These are phyloP conservation scores for Hippocampus mohnikei DNA, from an alignment of 2,113 vertebrate genomes.

Conservation along the genomic window DNA sequence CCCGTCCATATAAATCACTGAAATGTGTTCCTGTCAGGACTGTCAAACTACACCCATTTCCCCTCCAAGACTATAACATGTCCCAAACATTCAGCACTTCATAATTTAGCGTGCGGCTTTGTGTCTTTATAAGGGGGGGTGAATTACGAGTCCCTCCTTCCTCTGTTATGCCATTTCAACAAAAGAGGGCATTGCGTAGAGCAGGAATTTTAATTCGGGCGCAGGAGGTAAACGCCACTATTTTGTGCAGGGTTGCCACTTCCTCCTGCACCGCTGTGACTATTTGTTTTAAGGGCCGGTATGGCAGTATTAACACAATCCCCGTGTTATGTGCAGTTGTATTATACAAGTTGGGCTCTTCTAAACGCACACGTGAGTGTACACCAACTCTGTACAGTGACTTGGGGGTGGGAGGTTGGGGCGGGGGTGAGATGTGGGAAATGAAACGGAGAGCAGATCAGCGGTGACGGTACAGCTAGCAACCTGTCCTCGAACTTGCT, in stretches of 20 bases:
- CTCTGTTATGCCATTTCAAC: slow-evolving; percentile 16
- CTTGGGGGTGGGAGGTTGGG: neutral
- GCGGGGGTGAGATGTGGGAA: slow-evolving; percentile 14
- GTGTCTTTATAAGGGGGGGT: slow-evolving; percentile 14
- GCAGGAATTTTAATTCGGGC: slow-evolving; percentile 36
- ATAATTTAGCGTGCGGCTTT: slow-evolving; percentile 2
- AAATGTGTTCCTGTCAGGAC: neutral
- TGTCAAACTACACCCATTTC: neutral
- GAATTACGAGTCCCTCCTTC: slow-evolving; percentile 29
- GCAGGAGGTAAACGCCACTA: slow-evolving; percentile 14
- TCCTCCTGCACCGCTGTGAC: slow-evolving; percentile 10
- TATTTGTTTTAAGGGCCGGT: slow-evolving; percentile 22
- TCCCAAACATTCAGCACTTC: slow-evolving; percentile 9
- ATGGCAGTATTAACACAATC: slow-evolving; percentile 29
- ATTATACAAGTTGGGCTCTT: neutral
- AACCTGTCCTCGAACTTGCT: slow-evolving; percentile 38
- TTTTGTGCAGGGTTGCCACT: slow-evolving; percentile 23
- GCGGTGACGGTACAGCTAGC: slow-evolving; percentile 22
- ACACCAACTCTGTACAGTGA: slow-evolving; percentile 29
- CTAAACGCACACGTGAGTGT: slow-evolving; percentile 14
- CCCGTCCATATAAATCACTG: neutral
- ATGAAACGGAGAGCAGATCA: slow-evolving; percentile 34
- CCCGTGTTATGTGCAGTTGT: neutral
- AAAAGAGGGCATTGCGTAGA: slow-evolving; percentile 8
- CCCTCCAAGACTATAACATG: neutral